These are phyloP conservation scores for Garra rufa DNA, from an alignment of 2,113 vertebrate species.

Conservation along the genomic window DNA sequence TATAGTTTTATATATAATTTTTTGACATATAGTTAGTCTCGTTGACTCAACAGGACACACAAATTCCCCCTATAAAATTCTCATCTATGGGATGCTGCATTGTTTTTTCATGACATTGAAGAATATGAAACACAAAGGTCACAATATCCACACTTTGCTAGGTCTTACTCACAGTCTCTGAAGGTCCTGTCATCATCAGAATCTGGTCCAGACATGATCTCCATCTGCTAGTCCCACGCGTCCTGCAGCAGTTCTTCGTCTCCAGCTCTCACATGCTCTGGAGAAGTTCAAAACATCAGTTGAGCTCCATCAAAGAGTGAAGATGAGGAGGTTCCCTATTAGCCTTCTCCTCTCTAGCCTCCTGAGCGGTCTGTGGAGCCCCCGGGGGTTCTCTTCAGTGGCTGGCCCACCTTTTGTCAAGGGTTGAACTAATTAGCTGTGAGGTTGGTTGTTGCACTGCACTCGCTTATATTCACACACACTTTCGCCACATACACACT, in stretches of 20 bases:
- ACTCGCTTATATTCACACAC: constrained; percentile 41
- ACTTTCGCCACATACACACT: constrained; percentile 31
- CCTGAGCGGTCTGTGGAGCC: constrained; percentile 45
- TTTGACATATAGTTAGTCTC: not conserved
- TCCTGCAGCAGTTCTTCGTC: not conserved
- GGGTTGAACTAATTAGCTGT: constrained; percentile 63
- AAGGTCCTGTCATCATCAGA: constrained; percentile 58
- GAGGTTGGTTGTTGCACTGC: constrained; percentile 52
- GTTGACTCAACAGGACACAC: not conserved
- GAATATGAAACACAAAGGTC: not conserved
- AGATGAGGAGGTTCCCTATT: constrained; percentile 12
- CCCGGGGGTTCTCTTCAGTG: constrained; percentile 46
- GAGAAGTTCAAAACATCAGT: constrained; percentile 13
- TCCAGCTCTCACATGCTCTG: constrained; percentile 38
- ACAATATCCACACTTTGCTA: not conserved
- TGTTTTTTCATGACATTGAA: not conserved
- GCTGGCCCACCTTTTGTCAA: constrained; percentile 60
- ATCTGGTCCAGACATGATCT: constrained; percentile 48
- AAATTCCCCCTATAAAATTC: not conserved
- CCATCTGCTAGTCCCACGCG: constrained; percentile 1
- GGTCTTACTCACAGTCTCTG: constrained; percentile 57
- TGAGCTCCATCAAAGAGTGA: constrained; percentile 38
- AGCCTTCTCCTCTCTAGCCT: constrained; percentile 33
- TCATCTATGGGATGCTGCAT: not conserved
- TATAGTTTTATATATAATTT: too few relatives aligned